Evolutionary conservation across 2,113 vertebrate species (phyloP).

Genomic region (Salminus brasiliensis): DNA sequence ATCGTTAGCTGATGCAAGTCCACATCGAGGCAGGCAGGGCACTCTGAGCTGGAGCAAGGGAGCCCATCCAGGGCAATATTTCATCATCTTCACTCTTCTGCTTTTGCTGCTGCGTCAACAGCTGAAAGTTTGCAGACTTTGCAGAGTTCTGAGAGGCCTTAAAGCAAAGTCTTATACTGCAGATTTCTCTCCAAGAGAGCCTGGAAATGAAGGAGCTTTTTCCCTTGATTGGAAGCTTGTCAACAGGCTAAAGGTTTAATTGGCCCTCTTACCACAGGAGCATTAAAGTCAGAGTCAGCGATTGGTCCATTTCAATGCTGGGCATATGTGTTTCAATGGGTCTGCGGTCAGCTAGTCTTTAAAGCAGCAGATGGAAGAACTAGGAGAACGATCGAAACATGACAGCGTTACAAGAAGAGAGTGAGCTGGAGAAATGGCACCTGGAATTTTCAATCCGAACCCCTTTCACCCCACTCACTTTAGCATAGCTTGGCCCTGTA

Average conservation of each 20-base stretch:
- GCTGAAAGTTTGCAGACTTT: background rate
- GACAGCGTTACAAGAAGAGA: background rate
- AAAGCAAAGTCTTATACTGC: background rate
- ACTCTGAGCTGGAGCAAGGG: background rate
- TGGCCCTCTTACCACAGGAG: background rate
- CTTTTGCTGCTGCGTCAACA: conserved; percentile 4
- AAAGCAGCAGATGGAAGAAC: background rate
- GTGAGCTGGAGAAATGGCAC: conserved; percentile 4
- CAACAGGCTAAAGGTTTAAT: background rate
- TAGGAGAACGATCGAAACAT: background rate
- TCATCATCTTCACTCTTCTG: conserved; percentile 7
- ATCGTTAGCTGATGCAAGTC: background rate
- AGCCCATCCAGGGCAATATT: conserved; percentile 11
- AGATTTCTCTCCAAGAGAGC: background rate
- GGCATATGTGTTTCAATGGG: background rate
- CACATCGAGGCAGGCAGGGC: background rate
- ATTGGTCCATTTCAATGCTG: background rate
- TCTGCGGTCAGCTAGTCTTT: background rate
- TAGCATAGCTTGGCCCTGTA: conserved; percentile 9
- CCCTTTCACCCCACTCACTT: background rate
- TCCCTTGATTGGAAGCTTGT: background rate
- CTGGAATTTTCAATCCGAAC: background rate
- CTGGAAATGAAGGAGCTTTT: background rate
- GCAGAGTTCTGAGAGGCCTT: background rate
- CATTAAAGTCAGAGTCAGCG: background rate